Base-by-base conservation (phyloP, 2,797 vertebrate genomes). In the Gallinago stenura region DNA sequence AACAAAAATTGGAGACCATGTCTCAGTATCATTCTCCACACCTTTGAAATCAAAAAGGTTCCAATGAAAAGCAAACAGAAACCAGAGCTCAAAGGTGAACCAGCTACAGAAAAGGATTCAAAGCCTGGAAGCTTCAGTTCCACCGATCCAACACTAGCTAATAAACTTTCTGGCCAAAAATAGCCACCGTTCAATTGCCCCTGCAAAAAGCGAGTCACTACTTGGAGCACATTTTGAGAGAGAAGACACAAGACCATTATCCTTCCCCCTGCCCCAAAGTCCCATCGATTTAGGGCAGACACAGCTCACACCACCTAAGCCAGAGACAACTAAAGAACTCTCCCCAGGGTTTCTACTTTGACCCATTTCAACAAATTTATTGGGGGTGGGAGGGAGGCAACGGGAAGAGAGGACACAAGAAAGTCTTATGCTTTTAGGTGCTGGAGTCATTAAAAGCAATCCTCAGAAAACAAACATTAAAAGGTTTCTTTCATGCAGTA, bases 41-140 rank as follows among this genome's bases (percentile, higher is more conserved):
- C 66, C 58, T 79, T 66, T 39, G 46, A 91, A 87, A 84, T 90
- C 84, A 90, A 95, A 94, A 64, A 90, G 88, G 48, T 65, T 90
- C 71, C 88, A 35, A 26, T 15, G 53, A 87, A 92, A 91, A 94
- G 86, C 83, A 65, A 90, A 79, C 6, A 65, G 76, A 88, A 76
- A 31, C 16, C 75, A 62, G 51, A 39, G 83, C 91, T 94, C 93
- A 84, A 35, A 80, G 48, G 60, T 89, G 93, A 92, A 54, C 51
- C 62, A 53, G 39, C 69, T 30, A 19, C 28, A 51, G 72, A 61
- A 79, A 43, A 43, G 79, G 72, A 75, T 72, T 88, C 76, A 91
- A 83, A 90, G 85, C 37, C 45, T 48, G 65, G 22, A 17, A 75
- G 61, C 53, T 72, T 64, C 22, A 81, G 37, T 61, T 80, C 50